Base-by-base conservation (phyloP, 2,797 vertebrate species). In the Lerista edwardsae region DNA sequence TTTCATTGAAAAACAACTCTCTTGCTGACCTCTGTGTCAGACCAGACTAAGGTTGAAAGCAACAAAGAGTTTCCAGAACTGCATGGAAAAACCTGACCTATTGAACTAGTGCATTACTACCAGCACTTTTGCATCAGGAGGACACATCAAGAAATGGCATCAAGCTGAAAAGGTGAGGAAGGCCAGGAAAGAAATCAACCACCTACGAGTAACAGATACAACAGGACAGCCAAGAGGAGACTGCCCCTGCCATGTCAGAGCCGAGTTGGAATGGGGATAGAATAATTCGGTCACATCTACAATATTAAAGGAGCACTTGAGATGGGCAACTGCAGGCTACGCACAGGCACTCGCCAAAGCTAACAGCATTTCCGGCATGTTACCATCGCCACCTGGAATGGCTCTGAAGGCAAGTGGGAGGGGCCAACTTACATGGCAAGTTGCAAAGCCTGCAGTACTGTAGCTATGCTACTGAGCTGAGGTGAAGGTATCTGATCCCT, bases 151-250 rank as follows among this genome's bases (percentile, higher is more conserved):
- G 44, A 23, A 61, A 47, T 57, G 61, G 25, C 36, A 61, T 67
- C 73, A 25, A 31, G 41, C 34, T 80, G 86, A 73, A 86, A 27
- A 59, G n/a, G 57, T 75, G 0, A 36, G 69, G 19, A 10, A 87
- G 12, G 10, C 55, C 55, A 14, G 89, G 31, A 86, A 80, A 68
- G 39, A 69, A 84, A 80, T 91, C 29, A 4, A 85, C 87, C 6
- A 41, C 19, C 1, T 21, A 71, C 69, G 72, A 79, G 31, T 7
- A 82, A 64, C 15, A 41, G 77, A 80, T 67, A 67, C 4, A 44
- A 39, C 73, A 84, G 39, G 2, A 76, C 41, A 71, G 14, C 11
- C 51, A 77, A 85, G 27, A 61, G 74, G 82, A 84, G 14, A 3
- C 71, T 72, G 4, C 44, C 79, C 71, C 80, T 72, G 41, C 9